Conservation (phyloP, 2,888 invertebrate species). For the Tachina grossa region DNA sequence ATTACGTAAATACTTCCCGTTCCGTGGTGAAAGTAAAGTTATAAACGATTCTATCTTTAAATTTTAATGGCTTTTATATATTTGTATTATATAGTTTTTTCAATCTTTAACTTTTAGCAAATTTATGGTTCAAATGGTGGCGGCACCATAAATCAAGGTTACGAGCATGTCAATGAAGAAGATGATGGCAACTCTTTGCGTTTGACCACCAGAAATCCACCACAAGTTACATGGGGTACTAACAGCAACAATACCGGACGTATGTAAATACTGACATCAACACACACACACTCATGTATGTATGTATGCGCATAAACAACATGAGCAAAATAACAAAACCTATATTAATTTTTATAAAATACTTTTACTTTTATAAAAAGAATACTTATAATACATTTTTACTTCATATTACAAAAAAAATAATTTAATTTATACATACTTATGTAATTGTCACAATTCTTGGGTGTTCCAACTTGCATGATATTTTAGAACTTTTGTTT, state of each 20-base stretch:
- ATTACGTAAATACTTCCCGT: too few species aligned
- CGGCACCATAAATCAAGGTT: constrained; percentile 91
- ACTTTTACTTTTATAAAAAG: constrained; percentile 38
- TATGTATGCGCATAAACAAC: background rate
- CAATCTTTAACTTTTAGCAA: constrained; percentile 70
- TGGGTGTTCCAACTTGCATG: constrained; percentile 48
- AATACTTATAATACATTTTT: constrained; percentile 6
- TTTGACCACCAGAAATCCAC: constrained; percentile 87
- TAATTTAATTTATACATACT: constrained; percentile 27
- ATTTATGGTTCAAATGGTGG: constrained; percentile 83
- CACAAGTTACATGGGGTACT: constrained; percentile 85
- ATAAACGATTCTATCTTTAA: background rate
- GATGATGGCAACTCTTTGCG: constrained; percentile 89
- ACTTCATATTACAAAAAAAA: constrained; percentile 17
- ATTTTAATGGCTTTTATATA: background rate
- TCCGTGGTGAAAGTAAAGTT: too few species aligned
- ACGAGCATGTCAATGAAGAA: constrained; percentile 87
- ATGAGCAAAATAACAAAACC: constrained; percentile 20
- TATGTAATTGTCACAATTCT: constrained; percentile 39
- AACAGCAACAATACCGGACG: constrained; percentile 79
- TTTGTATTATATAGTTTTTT: constrained; percentile 4
- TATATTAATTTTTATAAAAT: constrained; percentile 39
- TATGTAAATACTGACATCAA: constrained; percentile 72
- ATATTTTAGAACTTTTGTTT: constrained; percentile 18
- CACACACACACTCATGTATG: background rate